These are phyloP conservation scores for Osedax fenrisi DNA, from an alignment of 2,888 invertebrate species.

Conservation along the genomic window DNA sequence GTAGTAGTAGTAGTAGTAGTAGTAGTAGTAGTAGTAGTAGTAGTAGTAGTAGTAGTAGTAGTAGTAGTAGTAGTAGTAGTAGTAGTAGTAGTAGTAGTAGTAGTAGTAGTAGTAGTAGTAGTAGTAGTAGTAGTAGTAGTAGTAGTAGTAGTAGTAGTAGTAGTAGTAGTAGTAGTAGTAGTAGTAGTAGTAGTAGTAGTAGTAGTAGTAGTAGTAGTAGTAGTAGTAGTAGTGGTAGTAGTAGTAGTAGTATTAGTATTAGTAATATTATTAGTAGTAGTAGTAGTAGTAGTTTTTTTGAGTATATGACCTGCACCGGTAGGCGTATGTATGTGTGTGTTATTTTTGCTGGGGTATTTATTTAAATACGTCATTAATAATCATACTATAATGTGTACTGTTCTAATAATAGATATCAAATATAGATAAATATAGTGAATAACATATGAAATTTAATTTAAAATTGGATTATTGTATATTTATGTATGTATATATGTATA, in stretches of 20 bases:
- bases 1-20: constrained; percentile 11
- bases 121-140: not conserved
- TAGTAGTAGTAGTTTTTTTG: not conserved
- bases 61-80: constrained; percentile 8
- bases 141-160: not conserved
- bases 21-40: constrained; percentile 11
- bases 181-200: constrained; percentile 6
- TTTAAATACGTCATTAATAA: no score
- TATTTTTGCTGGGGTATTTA: no score
- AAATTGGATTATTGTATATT: no score
- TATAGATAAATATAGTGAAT: no score
- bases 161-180: constrained; percentile 8
- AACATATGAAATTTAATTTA: no score
- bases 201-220: constrained; percentile 13
- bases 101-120: constrained; percentile 6
- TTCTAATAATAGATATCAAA: no score
- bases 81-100: constrained; percentile 13
- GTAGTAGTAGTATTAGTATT: no score
- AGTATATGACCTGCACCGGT: not conserved
- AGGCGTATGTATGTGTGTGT: no score
- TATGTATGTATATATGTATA: no score
- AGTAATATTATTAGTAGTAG: no score
- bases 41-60: constrained; percentile 12
- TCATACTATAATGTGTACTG: no score
- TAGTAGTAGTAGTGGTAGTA: constrained; percentile 6